These are phyloP conservation scores for Aegotheles bennettii DNA, from an alignment of 2,113 vertebrate species.

Conservation along the genomic window DNA sequence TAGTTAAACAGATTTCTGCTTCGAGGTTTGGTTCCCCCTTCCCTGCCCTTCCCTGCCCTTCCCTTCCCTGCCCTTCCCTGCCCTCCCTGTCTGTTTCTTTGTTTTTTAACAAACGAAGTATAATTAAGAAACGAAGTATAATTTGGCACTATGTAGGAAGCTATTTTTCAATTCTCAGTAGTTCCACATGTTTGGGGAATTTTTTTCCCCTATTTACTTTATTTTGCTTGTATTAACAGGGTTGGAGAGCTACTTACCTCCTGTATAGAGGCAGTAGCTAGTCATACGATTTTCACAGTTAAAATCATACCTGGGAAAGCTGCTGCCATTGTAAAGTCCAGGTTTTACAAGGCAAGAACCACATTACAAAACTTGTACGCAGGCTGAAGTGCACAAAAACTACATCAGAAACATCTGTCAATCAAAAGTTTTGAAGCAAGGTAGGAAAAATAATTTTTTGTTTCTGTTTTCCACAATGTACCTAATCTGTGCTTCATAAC, in stretches of 20 bases:
- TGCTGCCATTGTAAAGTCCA: background rate
- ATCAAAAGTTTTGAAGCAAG: background rate
- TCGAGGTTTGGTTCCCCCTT: fast-evolving
- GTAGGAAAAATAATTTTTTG: background rate
- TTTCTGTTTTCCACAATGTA: background rate
- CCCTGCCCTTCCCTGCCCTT: too few relatives aligned
- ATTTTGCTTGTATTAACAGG: background rate
- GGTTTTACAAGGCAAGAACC: background rate
- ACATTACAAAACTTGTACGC: background rate
- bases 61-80: background rate
- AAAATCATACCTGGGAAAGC: background rate
- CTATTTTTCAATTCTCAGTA: background rate
- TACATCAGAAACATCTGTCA: background rate
- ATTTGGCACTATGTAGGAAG: background rate
- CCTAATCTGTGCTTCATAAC: background rate
- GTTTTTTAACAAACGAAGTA: background rate
- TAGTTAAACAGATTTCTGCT: background rate
- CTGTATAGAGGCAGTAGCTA: background rate
- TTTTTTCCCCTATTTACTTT: background rate
- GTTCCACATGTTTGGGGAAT: background rate
- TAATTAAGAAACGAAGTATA: background rate
- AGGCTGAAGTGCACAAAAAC: background rate
- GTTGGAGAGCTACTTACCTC: background rate
- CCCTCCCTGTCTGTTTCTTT: background rate
- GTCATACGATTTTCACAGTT: background rate